Evolutionary conservation across 2,888 invertebrate genomes (phyloP).

Genomic region (Eurytoma adleriae): DNA sequence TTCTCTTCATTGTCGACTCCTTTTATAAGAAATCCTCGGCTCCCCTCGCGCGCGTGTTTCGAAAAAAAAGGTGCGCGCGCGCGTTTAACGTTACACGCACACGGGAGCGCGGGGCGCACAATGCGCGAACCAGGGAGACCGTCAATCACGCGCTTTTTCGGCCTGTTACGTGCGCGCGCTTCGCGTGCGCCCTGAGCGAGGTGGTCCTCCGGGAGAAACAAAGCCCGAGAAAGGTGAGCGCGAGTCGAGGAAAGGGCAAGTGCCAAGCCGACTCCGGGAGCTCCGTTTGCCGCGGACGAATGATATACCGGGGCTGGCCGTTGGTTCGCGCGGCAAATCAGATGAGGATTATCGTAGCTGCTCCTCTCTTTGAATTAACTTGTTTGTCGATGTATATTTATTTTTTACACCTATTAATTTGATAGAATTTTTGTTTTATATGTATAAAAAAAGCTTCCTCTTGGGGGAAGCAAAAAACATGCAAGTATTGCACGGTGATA

Average conservation of each 20-base stretch:
- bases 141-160: constrained; percentile 48
- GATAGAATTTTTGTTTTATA: too few species aligned
- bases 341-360: too few species aligned
- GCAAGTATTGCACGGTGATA: too few species aligned
- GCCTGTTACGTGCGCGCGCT: constrained; percentile 7
- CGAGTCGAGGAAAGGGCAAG: background rate
- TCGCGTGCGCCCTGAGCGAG: background rate
- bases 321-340: too few species aligned
- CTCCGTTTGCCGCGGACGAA: background rate
- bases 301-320: too few species aligned
- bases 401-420: too few species aligned
- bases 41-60: constrained; percentile 15
- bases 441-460: too few species aligned
- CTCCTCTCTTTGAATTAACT: too few species aligned
- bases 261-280: background rate
- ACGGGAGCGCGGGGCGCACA: background rate
- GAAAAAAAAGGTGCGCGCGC: constrained; percentile 16
- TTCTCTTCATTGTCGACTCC: constrained; percentile 38
- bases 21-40: constrained; percentile 30
- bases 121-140: constrained; percentile 18
- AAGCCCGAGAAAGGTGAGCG: constrained; percentile 10
- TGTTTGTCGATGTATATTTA: too few species aligned
- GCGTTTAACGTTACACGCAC: constrained; percentile 26
- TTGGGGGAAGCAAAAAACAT: too few species aligned
- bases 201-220: constrained; percentile 12